Conservation (phyloP, 2,888 invertebrate species). For the Drosophila kambysellisi region DNA sequence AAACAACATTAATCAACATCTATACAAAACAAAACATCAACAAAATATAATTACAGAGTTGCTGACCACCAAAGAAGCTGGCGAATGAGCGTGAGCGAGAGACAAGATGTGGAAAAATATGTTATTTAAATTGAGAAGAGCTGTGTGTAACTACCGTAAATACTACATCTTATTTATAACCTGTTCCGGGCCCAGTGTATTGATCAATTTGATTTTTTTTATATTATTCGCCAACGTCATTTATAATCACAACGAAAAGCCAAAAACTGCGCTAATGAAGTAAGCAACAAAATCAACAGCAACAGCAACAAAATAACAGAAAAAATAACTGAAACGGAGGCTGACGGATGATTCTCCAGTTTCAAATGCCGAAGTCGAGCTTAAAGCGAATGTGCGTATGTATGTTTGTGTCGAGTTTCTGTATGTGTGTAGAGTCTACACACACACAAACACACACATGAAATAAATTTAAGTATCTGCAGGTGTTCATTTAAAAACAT, state of each 20-base stretch:
- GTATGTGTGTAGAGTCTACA: constrained; percentile 27
- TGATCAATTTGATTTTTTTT: constrained; percentile 40
- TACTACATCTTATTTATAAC: constrained; percentile 55
- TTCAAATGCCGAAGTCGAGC: constrained; percentile 76
- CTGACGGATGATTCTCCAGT: constrained; percentile 75
- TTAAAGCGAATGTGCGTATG: constrained; percentile 49
- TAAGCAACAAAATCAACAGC: constrained; percentile 47
- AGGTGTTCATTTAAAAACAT: constrained; percentile 85
- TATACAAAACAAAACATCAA: constrained; percentile 14
- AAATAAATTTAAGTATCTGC: constrained; percentile 85
- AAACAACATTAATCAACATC: constrained; percentile 46
- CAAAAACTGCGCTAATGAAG: constrained; percentile 71
- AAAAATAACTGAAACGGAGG: constrained; percentile 50
- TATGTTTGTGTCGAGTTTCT: constrained; percentile 8
- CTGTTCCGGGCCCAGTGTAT: constrained; percentile 56
- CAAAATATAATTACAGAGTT: constrained; percentile 13
- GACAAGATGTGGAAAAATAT: background rate
- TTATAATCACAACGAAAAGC: constrained; percentile 51
- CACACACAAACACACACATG: constrained; percentile 48
- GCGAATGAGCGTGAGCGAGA: background rate
- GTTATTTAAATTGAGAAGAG: constrained; percentile 34
- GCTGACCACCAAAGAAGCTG: constrained; percentile 27
- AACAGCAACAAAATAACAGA: constrained; percentile 25
- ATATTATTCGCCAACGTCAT: constrained; percentile 59
- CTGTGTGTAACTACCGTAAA: constrained; percentile 1